phyloP scores from a whole-genome alignment of 1,140 invertebrate genomes.

The Drosophila mayri region DNA sequence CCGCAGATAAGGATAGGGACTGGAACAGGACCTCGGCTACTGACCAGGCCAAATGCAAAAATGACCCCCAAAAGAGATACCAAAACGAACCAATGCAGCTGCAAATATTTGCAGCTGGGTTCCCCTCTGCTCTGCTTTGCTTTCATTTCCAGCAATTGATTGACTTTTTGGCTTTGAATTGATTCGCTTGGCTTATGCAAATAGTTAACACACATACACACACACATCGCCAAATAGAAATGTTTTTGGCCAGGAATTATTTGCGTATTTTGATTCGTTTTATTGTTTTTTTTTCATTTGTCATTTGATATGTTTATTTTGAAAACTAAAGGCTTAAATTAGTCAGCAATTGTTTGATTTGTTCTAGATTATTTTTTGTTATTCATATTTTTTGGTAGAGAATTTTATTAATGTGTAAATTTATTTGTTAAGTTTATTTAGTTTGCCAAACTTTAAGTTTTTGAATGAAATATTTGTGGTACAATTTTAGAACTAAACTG shows the following conservation, averaged over 20 bases:
- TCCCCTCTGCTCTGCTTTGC: conserved; percentile 23
- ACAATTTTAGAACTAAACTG: too few relatives aligned
- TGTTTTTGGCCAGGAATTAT: conserved; percentile 40
- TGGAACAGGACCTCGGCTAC: conserved; percentile 15
- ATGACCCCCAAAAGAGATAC: conserved; percentile 6
- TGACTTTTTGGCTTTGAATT: conserved; percentile 75
- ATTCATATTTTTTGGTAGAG: not conserved
- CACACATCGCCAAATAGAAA: conserved; percentile 26
- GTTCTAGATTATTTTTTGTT: not conserved
- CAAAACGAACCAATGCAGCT: conserved; percentile 17
- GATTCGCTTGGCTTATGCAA: conserved; percentile 64
- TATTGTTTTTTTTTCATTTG: conserved; percentile 5
- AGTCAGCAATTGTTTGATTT: conserved; percentile 1
- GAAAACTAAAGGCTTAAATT: conserved; percentile 5
- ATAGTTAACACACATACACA: conserved; percentile 34
- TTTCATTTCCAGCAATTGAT: conserved; percentile 68
- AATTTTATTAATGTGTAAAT: not conserved
- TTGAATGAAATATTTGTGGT: not conserved
- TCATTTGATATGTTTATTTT: conserved; percentile 13
- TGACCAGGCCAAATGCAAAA: conserved; percentile 35
- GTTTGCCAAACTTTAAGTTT: not conserved
- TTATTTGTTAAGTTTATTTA: not conserved
- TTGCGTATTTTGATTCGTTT: conserved; percentile 26
- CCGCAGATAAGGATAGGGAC: conserved; percentile 10
- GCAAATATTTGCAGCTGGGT: conserved; percentile 38